Evolutionary conservation across 2,113 vertebrate species (phyloP), one percentile per base, ranked within the genome.

Genomic region (Lucifuga dentata): DNA sequence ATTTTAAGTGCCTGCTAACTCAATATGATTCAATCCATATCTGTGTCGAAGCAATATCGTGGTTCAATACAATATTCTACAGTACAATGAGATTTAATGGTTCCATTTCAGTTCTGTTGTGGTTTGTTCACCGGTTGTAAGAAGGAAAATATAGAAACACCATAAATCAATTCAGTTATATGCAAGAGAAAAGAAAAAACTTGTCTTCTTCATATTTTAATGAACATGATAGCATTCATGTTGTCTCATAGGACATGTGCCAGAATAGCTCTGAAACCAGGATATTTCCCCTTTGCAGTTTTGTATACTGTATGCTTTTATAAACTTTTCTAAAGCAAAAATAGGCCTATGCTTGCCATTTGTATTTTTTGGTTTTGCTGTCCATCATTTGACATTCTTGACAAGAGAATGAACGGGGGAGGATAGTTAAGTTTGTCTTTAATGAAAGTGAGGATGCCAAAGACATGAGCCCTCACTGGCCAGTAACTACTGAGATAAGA

Each of bases 251-350:
- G 26, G 26, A 29, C 7, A 29, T 3, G 26, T 29, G 59, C 69
- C 43, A 65, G 63, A 51, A 32, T 44, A 68, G 33, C 9, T 23
- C 58, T 68, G 57, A 49, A 55, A 66, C 73, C 71, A 24, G 46
- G 55, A 26, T 36, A n/a, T 46, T 67, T 78, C 63, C 50, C 83
- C 65, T 73, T 76, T 83, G 77, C 60, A 58, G 52, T 39, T 85
- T 78, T 81, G 60, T 76, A 85, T 81, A 71, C 55, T 38, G 21
- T 38, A 63, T 33, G 66, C 62, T 63, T 57, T 24, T 16, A 19
- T 11, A 33, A 45, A 38, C 64, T 69, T 63, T 68, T 56, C 49
- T 13, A 9, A 21, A 43, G 21, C 49, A 5, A 24, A 24, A 49
- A 20, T 65, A 12, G 24, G 32, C 21, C 35, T 46, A 23, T 20